phyloP scores from a whole-genome alignment of 2,888 invertebrate species.

The Ametastegia equiseti region DNA sequence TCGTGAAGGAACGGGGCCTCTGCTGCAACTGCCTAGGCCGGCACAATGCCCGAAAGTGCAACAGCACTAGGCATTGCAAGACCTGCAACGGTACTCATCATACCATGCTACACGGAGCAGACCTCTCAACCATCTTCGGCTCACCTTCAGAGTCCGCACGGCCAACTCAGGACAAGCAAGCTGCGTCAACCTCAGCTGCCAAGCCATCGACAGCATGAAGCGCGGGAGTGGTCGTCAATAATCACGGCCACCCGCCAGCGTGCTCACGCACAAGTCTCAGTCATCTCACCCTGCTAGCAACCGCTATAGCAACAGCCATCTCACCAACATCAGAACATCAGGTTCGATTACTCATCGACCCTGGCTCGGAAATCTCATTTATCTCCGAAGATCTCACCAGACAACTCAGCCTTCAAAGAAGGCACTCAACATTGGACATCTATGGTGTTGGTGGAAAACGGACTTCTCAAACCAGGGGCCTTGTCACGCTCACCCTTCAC shows the following conservation, averaged over 20 bases:
- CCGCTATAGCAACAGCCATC: conserved; percentile 20
- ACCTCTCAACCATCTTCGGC: conserved; percentile 14
- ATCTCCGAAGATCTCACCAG: conserved; percentile 36
- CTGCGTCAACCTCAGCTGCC: not conserved
- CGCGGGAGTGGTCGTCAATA: not conserved
- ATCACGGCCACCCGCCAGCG: not conserved
- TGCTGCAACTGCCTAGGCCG: conserved; percentile 22
- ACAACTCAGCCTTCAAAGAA: conserved; percentile 21
- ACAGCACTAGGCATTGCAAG: not conserved
- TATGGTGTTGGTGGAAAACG: conserved; percentile 29
- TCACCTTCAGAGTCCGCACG: not conserved
- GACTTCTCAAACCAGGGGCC: not conserved
- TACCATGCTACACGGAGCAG: conserved; percentile 12
- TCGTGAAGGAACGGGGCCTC: not conserved
- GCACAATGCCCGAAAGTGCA: conserved; percentile 24
- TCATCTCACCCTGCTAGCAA: conserved; percentile 46
- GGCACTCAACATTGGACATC: conserved; percentile 45
- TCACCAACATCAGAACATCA: not conserved
- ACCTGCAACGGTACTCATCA: not conserved
- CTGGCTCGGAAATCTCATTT: conserved; percentile 51
- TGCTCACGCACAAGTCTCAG: not conserved
- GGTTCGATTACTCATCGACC: conserved; percentile 49
- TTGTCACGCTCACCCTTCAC: not conserved
- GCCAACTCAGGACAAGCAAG: not conserved
- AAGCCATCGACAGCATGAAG: not conserved